These are phyloP conservation scores for Myotis brandtii DNA, from an alignment of 2,113 vertebrate species.

Conservation along the genomic window DNA sequence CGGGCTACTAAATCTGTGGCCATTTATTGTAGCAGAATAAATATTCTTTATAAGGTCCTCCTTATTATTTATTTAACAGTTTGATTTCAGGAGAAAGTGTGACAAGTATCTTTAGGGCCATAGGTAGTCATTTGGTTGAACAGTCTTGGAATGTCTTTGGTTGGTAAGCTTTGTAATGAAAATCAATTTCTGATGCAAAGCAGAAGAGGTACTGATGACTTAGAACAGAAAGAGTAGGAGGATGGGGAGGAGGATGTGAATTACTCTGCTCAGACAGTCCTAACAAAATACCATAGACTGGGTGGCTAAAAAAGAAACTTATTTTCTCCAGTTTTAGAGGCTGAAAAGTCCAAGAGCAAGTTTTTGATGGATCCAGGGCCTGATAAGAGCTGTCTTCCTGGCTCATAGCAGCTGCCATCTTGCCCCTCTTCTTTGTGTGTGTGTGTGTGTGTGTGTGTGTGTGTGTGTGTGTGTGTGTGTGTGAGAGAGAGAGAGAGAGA, in stretches of 20 bases:
- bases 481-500: not conserved
- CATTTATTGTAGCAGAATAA: constrained; percentile 17
- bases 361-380: not conserved
- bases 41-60: not conserved
- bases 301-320: not conserved
- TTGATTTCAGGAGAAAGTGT: not conserved
- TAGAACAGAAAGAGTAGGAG: not conserved
- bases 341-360: not conserved
- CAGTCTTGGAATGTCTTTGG: constrained; percentile 42
- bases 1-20: not conserved
- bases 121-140: constrained; percentile 45
- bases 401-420: not conserved
- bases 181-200: constrained; percentile 14
- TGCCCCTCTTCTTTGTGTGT: not conserved
- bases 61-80: constrained; percentile 11
- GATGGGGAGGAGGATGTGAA: not conserved
- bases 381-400: not conserved
- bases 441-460: not conserved
- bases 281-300: not conserved
- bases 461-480: not conserved
- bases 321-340: not conserved
- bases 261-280: not conserved
- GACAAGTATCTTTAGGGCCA: not conserved
- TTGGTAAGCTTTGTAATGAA: not conserved
- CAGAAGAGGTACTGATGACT: not conserved